phyloP scores from a whole-genome alignment of 2,113 vertebrate genomes.

The Rhabdornis inornatus region DNA sequence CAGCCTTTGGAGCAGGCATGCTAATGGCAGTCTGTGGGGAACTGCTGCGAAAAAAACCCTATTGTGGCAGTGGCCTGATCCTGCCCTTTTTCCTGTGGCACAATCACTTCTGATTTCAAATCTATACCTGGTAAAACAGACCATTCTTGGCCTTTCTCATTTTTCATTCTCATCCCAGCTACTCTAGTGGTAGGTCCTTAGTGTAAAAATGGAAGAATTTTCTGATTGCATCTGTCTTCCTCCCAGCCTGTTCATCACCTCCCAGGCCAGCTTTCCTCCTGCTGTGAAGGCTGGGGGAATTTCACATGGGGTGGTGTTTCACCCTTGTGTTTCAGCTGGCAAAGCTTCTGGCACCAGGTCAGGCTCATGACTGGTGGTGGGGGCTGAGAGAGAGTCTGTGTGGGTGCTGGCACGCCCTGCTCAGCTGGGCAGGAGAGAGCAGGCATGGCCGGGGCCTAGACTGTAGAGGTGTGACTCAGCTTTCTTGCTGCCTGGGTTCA shows the following conservation, averaged over 20 bases:
- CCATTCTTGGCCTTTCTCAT: not conserved
- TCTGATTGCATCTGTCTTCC: not conserved
- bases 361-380: accelerated
- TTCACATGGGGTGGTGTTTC: not conserved
- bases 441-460: accelerated
- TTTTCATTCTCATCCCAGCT: not conserved
- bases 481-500: not conserved
- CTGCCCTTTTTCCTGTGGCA: not conserved
- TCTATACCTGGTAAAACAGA: not conserved
- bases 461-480: not conserved
- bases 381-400: not conserved
- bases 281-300: not conserved
- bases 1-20: not conserved
- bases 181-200: not conserved
- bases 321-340: not conserved
- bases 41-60: not conserved
- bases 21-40: not conserved
- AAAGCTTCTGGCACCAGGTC: not conserved
- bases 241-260: not conserved
- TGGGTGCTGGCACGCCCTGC: not conserved
- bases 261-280: not conserved
- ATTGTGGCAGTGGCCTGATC: not conserved
- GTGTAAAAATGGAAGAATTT: not conserved
- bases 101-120: not conserved
- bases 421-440: not conserved